Evolutionary conservation across 2,797 vertebrate genomes (phyloP), one percentile per base, ranked within the genome.

Genomic region (Girardinus metallicus): DNA sequence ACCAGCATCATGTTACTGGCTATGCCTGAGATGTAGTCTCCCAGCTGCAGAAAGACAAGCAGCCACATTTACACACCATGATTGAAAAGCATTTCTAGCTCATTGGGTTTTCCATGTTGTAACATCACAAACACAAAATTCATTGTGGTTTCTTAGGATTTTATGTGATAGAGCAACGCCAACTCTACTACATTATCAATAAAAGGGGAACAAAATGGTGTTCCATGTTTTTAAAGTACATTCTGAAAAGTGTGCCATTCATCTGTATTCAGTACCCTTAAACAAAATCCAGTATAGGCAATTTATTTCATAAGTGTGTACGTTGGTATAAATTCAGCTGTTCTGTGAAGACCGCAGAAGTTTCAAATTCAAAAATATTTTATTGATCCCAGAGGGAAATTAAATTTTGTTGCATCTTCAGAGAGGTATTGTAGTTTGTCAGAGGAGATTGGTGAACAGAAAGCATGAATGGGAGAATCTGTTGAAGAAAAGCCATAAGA

Each of bases 1-100:
- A 96, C 97, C 34, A 96, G 91, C 97, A 98, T 98, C 90, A 97
- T 95, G 92, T 98, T 97, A 79, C 97, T 98, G 86, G 96, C 97
- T 73, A 98, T 96, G 90, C 97, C 97, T 21, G 96, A 94, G 53
- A 98, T 94, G 44, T 95, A 95, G 89, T 95, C 95, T n/a, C 95
- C 95, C 74, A 97, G 87, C 97, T 97, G 93, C 13, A 11, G 44
- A 75, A 66, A 79, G 77, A 89, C 71, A 83, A 47, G 57, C 66
- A 84, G 47, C 82, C 76, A 49, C 8, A 31, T 29, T 57, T 18
- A 31, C 34, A 11, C 31, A 39, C 62, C 15, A 39, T 39, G 62
- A 34, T 39, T 66, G 62, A 66, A 66, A 66, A 66, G 31, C 34
- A 23, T 66, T 39, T 66, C 31, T 39, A 39, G 11, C 34, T 36